phyloP scores from a whole-genome alignment of 2,888 invertebrate genomes.

The Calliphora vomitoria region DNA sequence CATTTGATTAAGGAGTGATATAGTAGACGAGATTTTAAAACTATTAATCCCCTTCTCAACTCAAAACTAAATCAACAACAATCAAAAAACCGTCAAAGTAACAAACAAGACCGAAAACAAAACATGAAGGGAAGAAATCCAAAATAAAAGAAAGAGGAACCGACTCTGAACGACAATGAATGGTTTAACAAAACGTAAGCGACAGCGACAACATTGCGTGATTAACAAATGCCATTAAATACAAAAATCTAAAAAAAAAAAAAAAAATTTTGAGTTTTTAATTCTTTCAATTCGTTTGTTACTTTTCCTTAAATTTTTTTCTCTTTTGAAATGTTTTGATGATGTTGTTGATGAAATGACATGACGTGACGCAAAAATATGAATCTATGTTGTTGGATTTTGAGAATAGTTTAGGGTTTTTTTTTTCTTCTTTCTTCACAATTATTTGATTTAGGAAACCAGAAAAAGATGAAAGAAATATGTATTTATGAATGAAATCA shows the following conservation, averaged over 20 bases:
- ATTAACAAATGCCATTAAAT: slow-evolving; percentile 77
- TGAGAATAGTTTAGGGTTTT: slow-evolving; percentile 39
- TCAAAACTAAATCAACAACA: slow-evolving; percentile 49
- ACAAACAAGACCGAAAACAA: slow-evolving; percentile 32
- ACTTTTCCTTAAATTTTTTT: slow-evolving; percentile 32
- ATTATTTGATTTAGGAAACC: neutral
- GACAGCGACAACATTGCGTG: slow-evolving; percentile 79
- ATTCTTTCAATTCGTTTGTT: slow-evolving; percentile 44
- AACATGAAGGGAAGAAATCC: neutral
- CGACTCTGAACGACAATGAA: slow-evolving; percentile 68
- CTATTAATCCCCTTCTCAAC: slow-evolving; percentile 63
- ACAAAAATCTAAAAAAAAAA: slow-evolving; percentile 73
- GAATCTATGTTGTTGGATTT: slow-evolving; percentile 35
- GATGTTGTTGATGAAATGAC: slow-evolving; percentile 80
- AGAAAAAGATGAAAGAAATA: slow-evolving; percentile 4
- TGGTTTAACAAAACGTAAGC: slow-evolving; percentile 71
- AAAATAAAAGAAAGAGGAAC: slow-evolving; percentile 40
- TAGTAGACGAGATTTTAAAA: slow-evolving; percentile 45
- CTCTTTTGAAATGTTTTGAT: slow-evolving; percentile 60
- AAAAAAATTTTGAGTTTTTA: slow-evolving; percentile 64
- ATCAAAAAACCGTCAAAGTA: slow-evolving; percentile 61
- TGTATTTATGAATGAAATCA: slow-evolving; percentile 79
- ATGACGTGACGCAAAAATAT: slow-evolving; percentile 79
- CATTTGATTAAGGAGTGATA: slow-evolving; percentile 70
- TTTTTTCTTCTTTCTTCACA: neutral